Evolutionary conservation across 2,113 vertebrate genomes (phyloP).

Genomic region (Ptyas mucosa): DNA sequence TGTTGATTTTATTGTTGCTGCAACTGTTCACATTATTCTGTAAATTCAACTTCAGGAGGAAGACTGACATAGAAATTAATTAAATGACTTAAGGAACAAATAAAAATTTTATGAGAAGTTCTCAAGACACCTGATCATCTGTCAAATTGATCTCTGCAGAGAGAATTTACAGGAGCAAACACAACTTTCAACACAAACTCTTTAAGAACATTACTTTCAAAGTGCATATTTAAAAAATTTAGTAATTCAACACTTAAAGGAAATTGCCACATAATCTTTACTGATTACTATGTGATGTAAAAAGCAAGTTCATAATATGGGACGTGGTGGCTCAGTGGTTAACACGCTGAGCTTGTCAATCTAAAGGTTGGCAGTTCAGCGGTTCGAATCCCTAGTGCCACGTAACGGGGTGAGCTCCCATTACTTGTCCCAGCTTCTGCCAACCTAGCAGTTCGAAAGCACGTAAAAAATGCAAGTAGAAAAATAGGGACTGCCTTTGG

Average conservation of each 20-base stretch:
- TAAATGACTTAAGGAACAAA: not conserved
- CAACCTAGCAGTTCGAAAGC: no score
- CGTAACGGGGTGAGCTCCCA: no score
- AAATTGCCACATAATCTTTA: not conserved
- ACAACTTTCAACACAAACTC: not conserved
- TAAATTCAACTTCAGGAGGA: not conserved
- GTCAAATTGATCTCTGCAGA: not conserved
- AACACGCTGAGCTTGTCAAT: no score
- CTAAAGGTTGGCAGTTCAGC: no score
- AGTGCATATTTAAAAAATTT: not conserved
- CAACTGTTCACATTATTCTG: not conserved
- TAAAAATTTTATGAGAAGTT: not conserved
- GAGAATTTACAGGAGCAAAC: not conserved
- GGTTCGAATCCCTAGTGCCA: no score
- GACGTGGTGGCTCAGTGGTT: no score
- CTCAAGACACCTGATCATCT: not conserved
- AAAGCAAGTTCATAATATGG: not conserved
- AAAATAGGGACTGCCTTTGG: no score
- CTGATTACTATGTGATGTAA: not conserved
- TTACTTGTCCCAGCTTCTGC: no score
- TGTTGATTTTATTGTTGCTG: not conserved
- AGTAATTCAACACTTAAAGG: not conserved
- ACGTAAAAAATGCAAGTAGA: no score
- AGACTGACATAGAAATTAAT: not conserved
- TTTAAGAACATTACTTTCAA: not conserved